Evolutionary conservation across 1,140 invertebrate species (phyloP), one percentile per base, ranked within the genome.

Genomic region (Drosophila ficusphila): DNA sequence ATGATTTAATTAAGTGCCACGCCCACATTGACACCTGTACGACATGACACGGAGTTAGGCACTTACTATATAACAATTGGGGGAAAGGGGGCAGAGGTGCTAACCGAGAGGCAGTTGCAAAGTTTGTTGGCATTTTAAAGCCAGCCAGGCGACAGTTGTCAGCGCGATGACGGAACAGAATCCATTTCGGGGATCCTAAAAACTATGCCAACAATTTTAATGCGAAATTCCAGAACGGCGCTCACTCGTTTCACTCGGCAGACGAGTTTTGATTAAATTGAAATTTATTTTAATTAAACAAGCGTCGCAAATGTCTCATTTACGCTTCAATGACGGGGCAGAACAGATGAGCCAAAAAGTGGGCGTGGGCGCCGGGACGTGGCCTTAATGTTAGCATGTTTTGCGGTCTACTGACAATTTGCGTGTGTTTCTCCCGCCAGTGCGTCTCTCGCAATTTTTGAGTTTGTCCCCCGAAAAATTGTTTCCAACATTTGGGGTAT

Each of bases 271-370:
- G 83, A 86, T 86, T 88, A 82, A 86, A 86, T 88, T 88, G 76
- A 86, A 86, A 86, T 86, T 88, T 86, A 86, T 88, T 86, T 86
- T 86, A 86, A 86, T 86, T 88, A 86, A 86, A 86, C 81, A 86
- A 86, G 81, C 82, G 69, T 88, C 82, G 81, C 77, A 81, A 86
- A 86, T 86, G 81, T 86, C 77, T 86, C 77, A 88, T 88, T 86
- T 86, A 82, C 82, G 81, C 81, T 77, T 85, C 81, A 86, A 85
- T 86, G 82, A 73, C 72, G 56, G 48, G 81, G 79, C 79, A 85
- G 49, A 68, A 27, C 65, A 72, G 71, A 70, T 64, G 56, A 46
- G 64, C 34, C 52, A 25, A 21, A 16, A 16, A 19, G 14, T 9
- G 44, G 12, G 52, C 18, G 47, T 3, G 51, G 11, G 9, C 29